These are phyloP conservation scores for Gnathonemus echidnorhynchus DNA, from an alignment of 2,113 vertebrate genomes.

Conservation along the genomic window DNA sequence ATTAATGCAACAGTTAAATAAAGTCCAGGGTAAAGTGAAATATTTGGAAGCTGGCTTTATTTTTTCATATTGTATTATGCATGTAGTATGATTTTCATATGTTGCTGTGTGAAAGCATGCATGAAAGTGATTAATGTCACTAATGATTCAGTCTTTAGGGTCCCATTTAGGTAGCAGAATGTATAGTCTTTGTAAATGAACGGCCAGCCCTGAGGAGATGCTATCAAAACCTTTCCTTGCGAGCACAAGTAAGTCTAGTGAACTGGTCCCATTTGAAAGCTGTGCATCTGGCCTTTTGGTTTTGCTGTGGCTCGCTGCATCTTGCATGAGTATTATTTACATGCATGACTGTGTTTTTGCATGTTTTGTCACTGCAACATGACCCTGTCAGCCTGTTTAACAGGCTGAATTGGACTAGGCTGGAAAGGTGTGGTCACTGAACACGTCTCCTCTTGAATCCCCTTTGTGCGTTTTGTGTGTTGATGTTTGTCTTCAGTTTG, in stretches of 20 bases:
- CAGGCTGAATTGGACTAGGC: not conserved
- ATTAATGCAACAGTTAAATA: not conserved
- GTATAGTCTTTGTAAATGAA: slow-evolving; percentile 41
- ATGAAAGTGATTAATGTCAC: not conserved
- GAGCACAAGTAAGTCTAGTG: slow-evolving; percentile 44
- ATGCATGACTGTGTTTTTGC: slow-evolving; percentile 29
- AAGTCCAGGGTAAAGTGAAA: not conserved
- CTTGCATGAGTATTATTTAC: slow-evolving; percentile 15
- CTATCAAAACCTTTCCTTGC: slow-evolving; percentile 34
- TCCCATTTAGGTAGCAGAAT: slow-evolving; percentile 19
- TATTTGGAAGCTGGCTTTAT: slow-evolving; percentile 13
- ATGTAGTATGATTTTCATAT: not conserved
- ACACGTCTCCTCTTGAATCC: not conserved
- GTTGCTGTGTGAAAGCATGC: not conserved
- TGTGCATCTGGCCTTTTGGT: slow-evolving; percentile 18
- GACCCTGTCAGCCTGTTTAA: not conserved
- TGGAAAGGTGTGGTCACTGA: not conserved
- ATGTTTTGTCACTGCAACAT: slow-evolving; percentile 9
- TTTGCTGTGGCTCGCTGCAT: slow-evolving; percentile 15
- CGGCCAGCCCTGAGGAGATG: slow-evolving; percentile 30
- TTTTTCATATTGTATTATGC: not conserved
- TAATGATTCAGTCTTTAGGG: slow-evolving; percentile 16
- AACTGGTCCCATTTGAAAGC: slow-evolving; percentile 16
- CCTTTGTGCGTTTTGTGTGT: not conserved
- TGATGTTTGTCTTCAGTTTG: not conserved